These are phyloP conservation scores for Pocillopora meandrina DNA, from an alignment of 92 coral and sea anemone genomes.

Conservation along the genomic window DNA sequence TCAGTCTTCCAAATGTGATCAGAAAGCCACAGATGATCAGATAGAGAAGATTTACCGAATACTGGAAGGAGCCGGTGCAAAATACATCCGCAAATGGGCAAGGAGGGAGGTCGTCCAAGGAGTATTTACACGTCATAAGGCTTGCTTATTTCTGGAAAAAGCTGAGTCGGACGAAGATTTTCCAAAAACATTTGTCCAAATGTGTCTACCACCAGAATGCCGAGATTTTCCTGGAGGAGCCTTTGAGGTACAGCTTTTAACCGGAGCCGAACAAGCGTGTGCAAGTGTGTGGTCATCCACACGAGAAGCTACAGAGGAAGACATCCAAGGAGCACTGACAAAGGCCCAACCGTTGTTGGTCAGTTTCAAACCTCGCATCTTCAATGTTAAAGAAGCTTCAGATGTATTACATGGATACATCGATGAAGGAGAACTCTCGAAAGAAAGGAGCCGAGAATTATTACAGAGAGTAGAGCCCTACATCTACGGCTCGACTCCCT, in stretches of 20 bases:
- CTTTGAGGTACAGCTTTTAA: no score
- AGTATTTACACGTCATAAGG: background rate
- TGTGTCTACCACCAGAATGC: conserved; percentile 46
- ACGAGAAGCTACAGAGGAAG: conserved; percentile 41
- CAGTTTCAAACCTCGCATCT: conserved; percentile 33
- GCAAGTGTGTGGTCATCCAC: conserved; percentile 11
- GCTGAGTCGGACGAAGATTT: background rate
- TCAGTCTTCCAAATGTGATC: background rate
- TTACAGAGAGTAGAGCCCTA: conserved; percentile 42
- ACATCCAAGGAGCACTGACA: background rate
- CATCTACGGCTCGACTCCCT: conserved; percentile 67
- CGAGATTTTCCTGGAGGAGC: background rate
- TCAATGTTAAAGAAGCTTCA: conserved; percentile 48
- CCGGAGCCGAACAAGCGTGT: background rate
- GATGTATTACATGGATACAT: conserved; percentile 51
- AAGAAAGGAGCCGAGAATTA: conserved; percentile 46
- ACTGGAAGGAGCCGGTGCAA: conserved; percentile 46
- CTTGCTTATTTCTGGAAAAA: conserved; percentile 4
- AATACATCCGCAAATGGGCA: conserved; percentile 49
- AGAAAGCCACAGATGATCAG: background rate
- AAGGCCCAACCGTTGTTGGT: background rate
- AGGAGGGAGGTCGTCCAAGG: conserved; percentile 5
- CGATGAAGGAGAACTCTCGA: conserved; percentile 37
- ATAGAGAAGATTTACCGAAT: conserved; percentile 25
- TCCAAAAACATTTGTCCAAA: conserved; percentile 17